These are phyloP conservation scores for Lithosia quadra DNA, from an alignment of 2,888 invertebrate species.

Conservation along the genomic window DNA sequence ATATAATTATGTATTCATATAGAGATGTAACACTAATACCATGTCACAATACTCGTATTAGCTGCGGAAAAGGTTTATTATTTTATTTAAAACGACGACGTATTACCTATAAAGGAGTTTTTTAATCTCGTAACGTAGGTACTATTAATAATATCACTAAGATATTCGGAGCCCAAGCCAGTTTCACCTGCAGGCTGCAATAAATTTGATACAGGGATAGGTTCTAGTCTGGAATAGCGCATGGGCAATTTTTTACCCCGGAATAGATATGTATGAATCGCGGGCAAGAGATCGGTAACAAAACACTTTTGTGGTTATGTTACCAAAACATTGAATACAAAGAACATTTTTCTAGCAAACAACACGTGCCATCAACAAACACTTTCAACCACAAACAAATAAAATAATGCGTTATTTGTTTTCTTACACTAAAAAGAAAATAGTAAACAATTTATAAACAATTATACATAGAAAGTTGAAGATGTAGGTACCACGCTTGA, in stretches of 20 bases:
- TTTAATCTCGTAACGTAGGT: no score
- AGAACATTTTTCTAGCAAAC: slow-evolving; percentile 2
- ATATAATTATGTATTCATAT: no score
- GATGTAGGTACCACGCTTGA: slow-evolving; percentile 39
- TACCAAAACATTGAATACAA: not conserved
- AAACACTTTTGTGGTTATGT: not conserved
- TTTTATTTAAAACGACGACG: not conserved
- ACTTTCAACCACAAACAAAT: not conserved
- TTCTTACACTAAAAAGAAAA: slow-evolving; percentile 19
- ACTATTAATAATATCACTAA: no score
- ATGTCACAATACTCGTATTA: not conserved
- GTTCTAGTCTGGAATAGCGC: no score
- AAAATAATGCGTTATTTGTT: slow-evolving; percentile 1
- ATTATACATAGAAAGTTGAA: slow-evolving; percentile 41
- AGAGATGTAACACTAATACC: not conserved
- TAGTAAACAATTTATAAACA: slow-evolving; percentile 14
- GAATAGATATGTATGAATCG: no score
- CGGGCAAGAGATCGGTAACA: not conserved
- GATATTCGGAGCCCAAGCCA: no score
- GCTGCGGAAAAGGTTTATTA: not conserved
- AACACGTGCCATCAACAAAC: not conserved
- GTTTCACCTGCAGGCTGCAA: no score
- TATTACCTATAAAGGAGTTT: no score
- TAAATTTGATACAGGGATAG: no score
- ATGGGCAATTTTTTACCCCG: no score